Percentiles rank a stretch among this genome's conserved stretches.
phyloP scores from a whole-genome alignment of 2,888 invertebrate species.

The Protodeltote pygarga region DNA sequence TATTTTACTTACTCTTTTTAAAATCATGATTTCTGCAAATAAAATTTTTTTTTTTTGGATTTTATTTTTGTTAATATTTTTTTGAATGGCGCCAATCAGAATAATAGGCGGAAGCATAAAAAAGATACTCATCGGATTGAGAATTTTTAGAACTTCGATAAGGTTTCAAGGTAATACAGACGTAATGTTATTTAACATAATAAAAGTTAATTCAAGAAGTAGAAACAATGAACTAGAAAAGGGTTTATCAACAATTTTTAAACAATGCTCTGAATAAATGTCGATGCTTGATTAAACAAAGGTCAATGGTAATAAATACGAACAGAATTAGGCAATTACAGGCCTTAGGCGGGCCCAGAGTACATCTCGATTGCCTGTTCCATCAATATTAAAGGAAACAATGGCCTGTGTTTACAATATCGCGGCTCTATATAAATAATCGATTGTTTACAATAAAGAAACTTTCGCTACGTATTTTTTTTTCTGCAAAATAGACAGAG shows the following conservation, averaged over 20 bases:
- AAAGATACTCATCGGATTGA: no score
- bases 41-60: no score
- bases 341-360: conserved; percentile 46
- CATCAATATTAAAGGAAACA: conserved; percentile 36
- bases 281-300: conserved; percentile 50
- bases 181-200: no score
- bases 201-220: conserved; percentile 4
- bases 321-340: conserved; percentile 56
- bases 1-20: no score
- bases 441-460: background rate
- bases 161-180: no score
- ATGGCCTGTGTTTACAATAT: conserved; percentile 14
- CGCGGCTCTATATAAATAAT: background rate
- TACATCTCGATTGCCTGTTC: conserved; percentile 41
- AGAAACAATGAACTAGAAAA: conserved; percentile 19
- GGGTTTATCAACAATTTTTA: conserved; percentile 29
- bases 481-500: no score
- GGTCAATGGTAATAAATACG: conserved; percentile 51
- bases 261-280: conserved; percentile 39
- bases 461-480: background rate
- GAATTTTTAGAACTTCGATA: no score
- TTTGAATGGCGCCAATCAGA: no score
- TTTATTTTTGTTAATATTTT: no score
- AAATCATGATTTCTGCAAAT: no score
- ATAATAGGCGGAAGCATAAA: no score